Evolutionary conservation across 2,888 invertebrate genomes (phyloP), one percentile per base, ranked within the genome.

Genomic region (Sarcophaga subvicina): DNA sequence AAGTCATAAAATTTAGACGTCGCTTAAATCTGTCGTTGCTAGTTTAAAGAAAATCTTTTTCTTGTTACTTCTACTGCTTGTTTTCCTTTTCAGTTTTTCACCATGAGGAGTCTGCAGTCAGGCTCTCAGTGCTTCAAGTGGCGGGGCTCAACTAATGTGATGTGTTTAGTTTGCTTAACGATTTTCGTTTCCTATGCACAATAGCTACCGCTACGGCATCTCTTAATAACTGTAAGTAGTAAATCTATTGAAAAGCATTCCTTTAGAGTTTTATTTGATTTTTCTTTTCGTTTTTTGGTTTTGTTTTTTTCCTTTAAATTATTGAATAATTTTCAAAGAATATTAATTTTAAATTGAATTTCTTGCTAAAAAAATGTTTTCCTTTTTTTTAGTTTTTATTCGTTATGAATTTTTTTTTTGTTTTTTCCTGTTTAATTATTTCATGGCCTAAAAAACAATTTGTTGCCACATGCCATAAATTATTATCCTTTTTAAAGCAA

Each of bases 131-230:
- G 60, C 67, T 62, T 62, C 49, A 62, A 85, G 79, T 79, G 81
- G 81, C 67, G 83, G 59, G 83, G 59, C 78, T 67, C 79, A 79
- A 76, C 81, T 79, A 81, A 87, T 79, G 79, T 82, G 81, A 79
- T 82, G 81, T 80, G 71, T 84, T 87, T 77, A 82, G 79, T 87
- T 84, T 87, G 76, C 84, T 84, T 87, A 87, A 87, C 79, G 81
- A 84, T 87, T 87, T 87, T 84, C 84, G 84, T 79, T 82, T 87
- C 87, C 87, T 81, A 20, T 27, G 5, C 59, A 47, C 17, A 54
- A 17, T 54, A 14, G 20, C 22, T n/a, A 27, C 17, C n/a, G 27
- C 45, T n/a, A 45, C 45, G 27, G 20, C 20, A 0, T 45, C 17
- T 17, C 54, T 14, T 54, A 14, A 14, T 54, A 54, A 54, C 54